phyloP scores from a whole-genome alignment of 2,797 vertebrate species.

The Diplodus sargus region DNA sequence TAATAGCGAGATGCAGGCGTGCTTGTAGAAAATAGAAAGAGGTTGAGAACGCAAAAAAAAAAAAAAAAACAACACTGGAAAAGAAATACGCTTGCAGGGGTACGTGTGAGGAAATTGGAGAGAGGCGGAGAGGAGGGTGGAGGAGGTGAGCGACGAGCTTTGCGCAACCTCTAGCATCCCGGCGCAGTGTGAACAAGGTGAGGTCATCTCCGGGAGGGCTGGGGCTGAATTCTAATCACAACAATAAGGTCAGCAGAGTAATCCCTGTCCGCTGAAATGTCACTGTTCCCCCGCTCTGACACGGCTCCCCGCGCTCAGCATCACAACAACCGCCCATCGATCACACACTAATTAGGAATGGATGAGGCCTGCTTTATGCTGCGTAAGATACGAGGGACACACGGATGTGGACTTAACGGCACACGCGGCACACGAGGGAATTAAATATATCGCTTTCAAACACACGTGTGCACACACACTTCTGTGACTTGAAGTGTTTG shows the following conservation, averaged over 20 bases:
- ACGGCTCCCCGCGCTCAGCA: conserved; percentile 63
- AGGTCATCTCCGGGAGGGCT: conserved; percentile 66
- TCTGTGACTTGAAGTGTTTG: conserved; percentile 40
- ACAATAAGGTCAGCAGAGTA: conserved; percentile 82
- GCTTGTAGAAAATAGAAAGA: conserved; percentile 13
- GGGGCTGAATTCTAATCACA: conserved; percentile 81
- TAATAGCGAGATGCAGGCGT: conserved; percentile 17
- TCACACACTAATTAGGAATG: conserved; percentile 81
- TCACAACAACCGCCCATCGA: conserved; percentile 76
- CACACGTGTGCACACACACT: conserved; percentile 29
- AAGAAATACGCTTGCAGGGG: conserved; percentile 14
- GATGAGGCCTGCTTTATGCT: conserved; percentile 59
- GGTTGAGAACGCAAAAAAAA: neutral
- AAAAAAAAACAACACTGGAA: conserved; percentile 1
- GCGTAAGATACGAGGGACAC: conserved; percentile 28
- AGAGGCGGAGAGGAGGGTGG: neutral
- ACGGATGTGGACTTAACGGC: conserved; percentile 30
- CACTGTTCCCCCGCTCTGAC: conserved; percentile 69
- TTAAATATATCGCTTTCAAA: conserved; percentile 30
- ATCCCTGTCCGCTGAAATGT: conserved; percentile 79
- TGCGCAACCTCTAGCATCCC: conserved; percentile 61
- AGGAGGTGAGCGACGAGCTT: conserved; percentile 23
- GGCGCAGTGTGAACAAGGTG: conserved; percentile 66
- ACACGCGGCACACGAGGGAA: neutral
- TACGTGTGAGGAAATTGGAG: conserved; percentile 3